Conservation (phyloP, 2,113 vertebrate genomes). For the Tychaedon coryphoeus region DNA sequence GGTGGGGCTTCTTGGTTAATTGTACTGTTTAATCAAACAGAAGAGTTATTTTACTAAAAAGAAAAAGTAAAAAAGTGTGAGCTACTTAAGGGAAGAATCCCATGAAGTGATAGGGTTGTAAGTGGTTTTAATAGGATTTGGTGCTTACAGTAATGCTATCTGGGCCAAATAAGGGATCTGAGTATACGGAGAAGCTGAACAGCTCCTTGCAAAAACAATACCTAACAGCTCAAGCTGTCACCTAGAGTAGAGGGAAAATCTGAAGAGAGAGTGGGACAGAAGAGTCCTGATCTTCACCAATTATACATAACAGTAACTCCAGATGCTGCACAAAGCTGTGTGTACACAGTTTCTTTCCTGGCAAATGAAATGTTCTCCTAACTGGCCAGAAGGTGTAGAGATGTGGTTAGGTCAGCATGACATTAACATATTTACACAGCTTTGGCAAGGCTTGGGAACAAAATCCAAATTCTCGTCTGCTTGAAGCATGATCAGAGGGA, state of each 20-base stretch:
- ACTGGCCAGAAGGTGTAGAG: background rate
- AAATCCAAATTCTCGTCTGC: background rate
- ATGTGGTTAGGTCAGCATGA: background rate
- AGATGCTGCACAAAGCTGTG: background rate
- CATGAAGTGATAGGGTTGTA: background rate
- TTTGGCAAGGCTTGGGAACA: background rate
- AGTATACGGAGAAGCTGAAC: background rate
- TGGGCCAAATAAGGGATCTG: background rate
- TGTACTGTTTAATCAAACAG: background rate
- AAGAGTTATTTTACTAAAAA: background rate
- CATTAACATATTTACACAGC: background rate
- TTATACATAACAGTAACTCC: background rate
- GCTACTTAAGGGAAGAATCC: background rate
- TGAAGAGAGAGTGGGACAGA: background rate
- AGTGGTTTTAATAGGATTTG: background rate
- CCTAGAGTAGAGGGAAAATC: background rate
- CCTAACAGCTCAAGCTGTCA: background rate
- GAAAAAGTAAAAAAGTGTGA: background rate
- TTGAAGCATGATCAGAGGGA: background rate
- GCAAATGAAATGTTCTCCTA: background rate
- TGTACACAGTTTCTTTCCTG: background rate
- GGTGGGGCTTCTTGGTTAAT: background rate
- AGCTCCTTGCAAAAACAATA: background rate
- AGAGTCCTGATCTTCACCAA: background rate
- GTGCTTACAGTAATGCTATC: background rate